These are phyloP conservation scores for Pongo pygmaeus DNA, from an alignment of 2,113 vertebrate species.

Conservation along the genomic window DNA sequence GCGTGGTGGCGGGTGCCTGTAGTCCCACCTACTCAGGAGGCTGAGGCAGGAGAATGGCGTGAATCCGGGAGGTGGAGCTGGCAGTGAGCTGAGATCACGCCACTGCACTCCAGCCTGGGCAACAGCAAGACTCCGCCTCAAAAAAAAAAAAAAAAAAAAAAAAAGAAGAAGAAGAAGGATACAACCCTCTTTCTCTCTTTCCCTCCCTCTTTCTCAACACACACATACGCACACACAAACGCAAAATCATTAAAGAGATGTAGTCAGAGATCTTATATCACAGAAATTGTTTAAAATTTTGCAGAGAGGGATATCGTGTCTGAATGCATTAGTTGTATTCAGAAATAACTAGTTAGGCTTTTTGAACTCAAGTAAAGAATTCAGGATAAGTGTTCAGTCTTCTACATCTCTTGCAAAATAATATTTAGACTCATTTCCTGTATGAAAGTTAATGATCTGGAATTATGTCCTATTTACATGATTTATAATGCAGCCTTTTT, in stretches of 20 bases:
- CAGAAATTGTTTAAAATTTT: not conserved
- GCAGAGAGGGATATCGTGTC: not conserved
- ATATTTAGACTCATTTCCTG: not conserved
- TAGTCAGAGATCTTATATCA: not conserved
- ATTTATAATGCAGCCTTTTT: not conserved
- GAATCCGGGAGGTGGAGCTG: too few species aligned
- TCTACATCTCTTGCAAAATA: not conserved
- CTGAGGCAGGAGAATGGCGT: too few species aligned
- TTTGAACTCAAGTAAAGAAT: not conserved
- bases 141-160: too few species aligned
- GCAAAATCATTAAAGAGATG: not conserved
- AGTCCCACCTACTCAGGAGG: too few species aligned
- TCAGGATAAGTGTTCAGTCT: not conserved
- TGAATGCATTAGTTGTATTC: not conserved
- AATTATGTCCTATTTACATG: not conserved
- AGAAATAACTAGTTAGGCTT: not conserved
- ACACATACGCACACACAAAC: not conserved
- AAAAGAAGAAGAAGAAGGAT: not conserved
- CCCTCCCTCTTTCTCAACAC: not conserved
- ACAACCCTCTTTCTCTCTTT: not conserved
- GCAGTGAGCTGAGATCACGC: too few species aligned
- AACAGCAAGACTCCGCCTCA: too few species aligned
- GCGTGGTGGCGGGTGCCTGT: too few species aligned
- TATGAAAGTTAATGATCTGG: not conserved
- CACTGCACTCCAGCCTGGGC: too few species aligned